Evolutionary conservation across 1,140 invertebrate species (phyloP), one percentile per base, ranked within the genome.

Genomic region (Anastatus disparis): DNA sequence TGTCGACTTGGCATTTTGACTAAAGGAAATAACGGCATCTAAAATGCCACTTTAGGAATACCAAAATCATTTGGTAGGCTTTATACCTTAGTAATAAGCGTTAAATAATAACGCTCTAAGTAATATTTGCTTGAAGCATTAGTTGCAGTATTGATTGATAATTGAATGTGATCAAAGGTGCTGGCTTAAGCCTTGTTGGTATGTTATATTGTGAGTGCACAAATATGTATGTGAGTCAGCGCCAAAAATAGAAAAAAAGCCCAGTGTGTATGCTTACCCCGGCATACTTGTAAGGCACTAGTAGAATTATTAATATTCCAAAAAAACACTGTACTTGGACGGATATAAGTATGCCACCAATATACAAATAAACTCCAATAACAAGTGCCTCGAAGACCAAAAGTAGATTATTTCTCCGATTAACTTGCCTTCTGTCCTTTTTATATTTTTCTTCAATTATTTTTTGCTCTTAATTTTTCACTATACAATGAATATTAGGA

Each of bases 261-360:
- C 15, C 50, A 64, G 52, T 59, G n/a, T n/a, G 65, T 72, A 69
- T 63, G 73, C 76, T 77, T 77, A 77, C 76, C 76, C 76, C 42
- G 76, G 76, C 76, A 77, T 77, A 73, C 69, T 75, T n/a, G 71
- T 26, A 15, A 62, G 42, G 56, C 64, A 26, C 53, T 38, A 68
- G 46, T 70, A 52, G 46, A 69, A 68, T 58, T 20, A 52, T 61
- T 69, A 61, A 48, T 35, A 22, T n/a, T 52, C 27, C 46, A 46
- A 69, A 53, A 61, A 58, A 3, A 29, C 24, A 27, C 29, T 58
- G 53, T 58, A 50, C 13, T 56, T 46, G 1, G 46, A 56, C 26
- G 31, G 64, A 42, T 31, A 66, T 17, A 38, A 56, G 20, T 56
- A 6, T 26, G 24, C n/a, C 40, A 46, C 26, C 27, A 40, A 46